Base-by-base conservation (phyloP, 2,797 vertebrate genomes). In the Amblyraja radiata region DNA sequence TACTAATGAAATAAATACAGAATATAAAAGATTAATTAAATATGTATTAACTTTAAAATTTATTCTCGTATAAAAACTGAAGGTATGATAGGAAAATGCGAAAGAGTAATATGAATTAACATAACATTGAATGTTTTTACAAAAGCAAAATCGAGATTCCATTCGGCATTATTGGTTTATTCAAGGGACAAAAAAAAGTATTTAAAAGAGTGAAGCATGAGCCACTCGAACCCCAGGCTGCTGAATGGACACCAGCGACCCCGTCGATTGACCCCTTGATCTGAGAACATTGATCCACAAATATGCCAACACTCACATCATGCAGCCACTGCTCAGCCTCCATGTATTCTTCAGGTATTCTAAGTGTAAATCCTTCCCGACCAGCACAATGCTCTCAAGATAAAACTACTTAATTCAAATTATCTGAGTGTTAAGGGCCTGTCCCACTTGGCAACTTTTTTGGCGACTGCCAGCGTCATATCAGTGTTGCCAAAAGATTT, bases 1-100 rank as follows among this genome's bases (percentile, higher is more conserved):
- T 18, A 90, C n/a, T 36, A 90, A 90, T 90, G 68, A 65, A 90
- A 65, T 68, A 13, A 65, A 90, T 90, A 18, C 84, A 36, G 84
- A 90, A 32, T 90, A 65, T 65, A n/a, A 90, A 90, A 90, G 58
- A 14, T 65, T n/a, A 65, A 32, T 90, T 65, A 88, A 14, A 65
- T 63, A 18, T 68, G 25, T 90, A 68, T 21, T 90, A 90, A 90
- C 58, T 65, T 90, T 65, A 36, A 90, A 90, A 90, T 16, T 18
- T 68, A 68, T 90, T 18, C 18, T 18, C 13, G n/a, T 36, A n/a
- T 65, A 32, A 90, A 68, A 68, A 61, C 46, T 84, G 81, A 36
- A 90, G 68, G 8, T 6, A 36, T 28, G 58, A 28, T 32, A 68
- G 61, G 32, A n/a, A 68, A 36, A 7, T 68, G 10, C 61, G 10